Evolutionary conservation across 2,113 vertebrate genomes (phyloP).

Genomic region (Chitala chitala): DNA sequence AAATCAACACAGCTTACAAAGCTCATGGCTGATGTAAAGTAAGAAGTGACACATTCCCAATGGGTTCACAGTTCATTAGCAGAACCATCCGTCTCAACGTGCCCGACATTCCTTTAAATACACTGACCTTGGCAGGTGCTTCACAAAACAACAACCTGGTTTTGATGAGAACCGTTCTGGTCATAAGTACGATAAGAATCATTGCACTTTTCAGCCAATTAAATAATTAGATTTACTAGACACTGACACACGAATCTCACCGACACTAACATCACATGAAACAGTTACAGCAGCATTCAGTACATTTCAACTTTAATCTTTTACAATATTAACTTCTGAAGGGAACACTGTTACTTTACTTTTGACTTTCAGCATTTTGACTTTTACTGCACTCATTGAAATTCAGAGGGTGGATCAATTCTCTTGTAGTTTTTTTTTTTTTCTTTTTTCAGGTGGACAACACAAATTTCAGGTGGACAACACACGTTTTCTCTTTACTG

Average conservation of each 20-base stretch:
- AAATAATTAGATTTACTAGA: not conserved
- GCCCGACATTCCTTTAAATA: not conserved
- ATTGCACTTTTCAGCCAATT: not conserved
- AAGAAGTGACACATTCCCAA: not conserved
- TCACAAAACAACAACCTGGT: not conserved
- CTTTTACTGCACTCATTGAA: no score
- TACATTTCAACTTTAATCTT: not conserved
- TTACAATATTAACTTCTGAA: no score
- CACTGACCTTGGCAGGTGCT: not conserved
- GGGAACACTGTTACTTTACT: not conserved
- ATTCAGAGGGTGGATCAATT: no score
- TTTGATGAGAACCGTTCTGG: not conserved
- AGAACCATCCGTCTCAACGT: not conserved
- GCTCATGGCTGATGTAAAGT: not conserved
- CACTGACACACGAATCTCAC: not conserved
- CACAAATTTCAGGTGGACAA: no score
- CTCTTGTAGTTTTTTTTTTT: no score
- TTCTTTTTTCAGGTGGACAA: no score
- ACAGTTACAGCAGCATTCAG: not conserved
- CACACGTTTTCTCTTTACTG: not conserved
- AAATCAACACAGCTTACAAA: not conserved
- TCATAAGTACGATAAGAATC: not conserved
- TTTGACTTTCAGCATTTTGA: not conserved
- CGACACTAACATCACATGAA: not conserved
- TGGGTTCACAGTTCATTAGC: not conserved